phyloP scores from a whole-genome alignment of 2,888 invertebrate genomes.

The Leucophora obtusa region DNA sequence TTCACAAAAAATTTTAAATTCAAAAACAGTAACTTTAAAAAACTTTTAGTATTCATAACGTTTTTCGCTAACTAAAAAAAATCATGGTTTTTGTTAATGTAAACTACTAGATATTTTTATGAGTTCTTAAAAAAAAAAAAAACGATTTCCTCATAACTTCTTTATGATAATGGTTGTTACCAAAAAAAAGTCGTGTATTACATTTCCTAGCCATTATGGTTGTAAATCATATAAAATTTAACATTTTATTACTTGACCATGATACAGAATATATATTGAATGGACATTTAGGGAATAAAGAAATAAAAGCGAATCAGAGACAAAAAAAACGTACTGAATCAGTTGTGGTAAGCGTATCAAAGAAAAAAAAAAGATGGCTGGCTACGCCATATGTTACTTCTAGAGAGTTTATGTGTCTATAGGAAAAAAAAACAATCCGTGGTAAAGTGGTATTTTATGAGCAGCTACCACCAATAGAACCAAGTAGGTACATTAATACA shows the following conservation, averaged over 20 bases:
- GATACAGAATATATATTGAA: constrained; percentile 43
- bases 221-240: constrained; percentile 61
- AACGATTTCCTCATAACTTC: constrained; percentile 24
- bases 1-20: no score
- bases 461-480: constrained; percentile 7
- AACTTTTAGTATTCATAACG: constrained; percentile 11
- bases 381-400: constrained; percentile 51
- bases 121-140: constrained; percentile 10
- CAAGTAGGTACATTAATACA: constrained; percentile 42
- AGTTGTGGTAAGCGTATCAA: constrained; percentile 17
- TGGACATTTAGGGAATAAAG: constrained; percentile 32
- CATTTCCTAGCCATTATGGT: constrained; percentile 37
- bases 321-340: constrained; percentile 24
- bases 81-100: background rate
- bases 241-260: constrained; percentile 62
- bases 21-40: background rate
- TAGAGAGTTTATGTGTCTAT: constrained; percentile 37
- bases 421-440: constrained; percentile 20
- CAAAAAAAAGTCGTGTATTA: constrained; percentile 10
- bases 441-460: constrained; percentile 50
- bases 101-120: background rate
- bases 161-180: constrained; percentile 28
- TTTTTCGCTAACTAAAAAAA: background rate
- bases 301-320: constrained; percentile 18
- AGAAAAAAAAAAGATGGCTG: constrained; percentile 14